Conservation (phyloP, 2,888 invertebrate genomes). For the Cantharis lateralis region DNA sequence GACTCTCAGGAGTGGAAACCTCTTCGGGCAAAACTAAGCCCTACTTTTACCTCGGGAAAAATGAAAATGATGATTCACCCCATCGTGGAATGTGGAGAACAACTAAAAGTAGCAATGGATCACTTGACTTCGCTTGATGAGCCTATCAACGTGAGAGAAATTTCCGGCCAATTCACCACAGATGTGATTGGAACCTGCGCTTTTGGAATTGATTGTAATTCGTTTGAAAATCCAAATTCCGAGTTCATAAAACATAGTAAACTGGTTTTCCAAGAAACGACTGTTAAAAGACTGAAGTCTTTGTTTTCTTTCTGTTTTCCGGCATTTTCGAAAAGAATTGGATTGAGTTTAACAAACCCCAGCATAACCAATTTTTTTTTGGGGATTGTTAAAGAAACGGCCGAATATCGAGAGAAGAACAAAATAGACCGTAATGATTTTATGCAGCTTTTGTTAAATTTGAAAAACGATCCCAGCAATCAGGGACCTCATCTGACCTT, state of each 20-base stretch:
- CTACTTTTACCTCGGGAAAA: conserved; percentile 56
- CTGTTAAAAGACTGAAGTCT: conserved; percentile 9
- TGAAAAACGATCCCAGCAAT: conserved; percentile 40
- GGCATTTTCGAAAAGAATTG: conserved; percentile 34
- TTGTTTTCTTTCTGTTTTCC: conserved; percentile 29
- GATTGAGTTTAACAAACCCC: conserved; percentile 33
- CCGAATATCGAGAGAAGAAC: conserved; percentile 56
- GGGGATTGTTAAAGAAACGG: conserved; percentile 52
- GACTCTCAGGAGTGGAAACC: conserved; percentile 63
- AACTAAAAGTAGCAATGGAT: conserved; percentile 57
- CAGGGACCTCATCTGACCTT: neutral
- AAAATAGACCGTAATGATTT: conserved; percentile 59
- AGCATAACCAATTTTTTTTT: conserved; percentile 54
- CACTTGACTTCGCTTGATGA: conserved; percentile 44
- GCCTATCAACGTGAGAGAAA: conserved; percentile 52
- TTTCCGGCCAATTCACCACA: conserved; percentile 62
- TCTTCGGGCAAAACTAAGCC: conserved; percentile 64
- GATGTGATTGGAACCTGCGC: conserved; percentile 64
- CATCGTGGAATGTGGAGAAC: conserved; percentile 60
- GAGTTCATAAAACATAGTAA: conserved; percentile 52
- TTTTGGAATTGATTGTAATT: conserved; percentile 64
- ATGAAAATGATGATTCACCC: conserved; percentile 68
- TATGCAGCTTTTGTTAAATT: conserved; percentile 58
- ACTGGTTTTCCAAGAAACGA: conserved; percentile 22
- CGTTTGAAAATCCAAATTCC: conserved; percentile 59